Conservation (phyloP, 2,113 vertebrate genomes). For the Eolophus roseicapilla region DNA sequence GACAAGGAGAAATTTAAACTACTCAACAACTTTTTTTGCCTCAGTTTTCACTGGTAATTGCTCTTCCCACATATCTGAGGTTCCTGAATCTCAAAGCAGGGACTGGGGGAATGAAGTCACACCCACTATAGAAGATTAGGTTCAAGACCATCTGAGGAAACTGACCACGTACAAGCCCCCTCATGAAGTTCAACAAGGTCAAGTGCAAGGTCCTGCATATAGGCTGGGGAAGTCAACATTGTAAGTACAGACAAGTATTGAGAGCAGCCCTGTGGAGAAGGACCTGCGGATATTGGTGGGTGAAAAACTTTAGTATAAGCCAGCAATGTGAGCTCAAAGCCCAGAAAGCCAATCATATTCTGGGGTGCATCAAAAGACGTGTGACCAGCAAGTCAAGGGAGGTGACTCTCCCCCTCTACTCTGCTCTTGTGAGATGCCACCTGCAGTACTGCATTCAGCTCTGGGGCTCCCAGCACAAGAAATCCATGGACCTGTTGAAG, state of each 20-base stretch:
- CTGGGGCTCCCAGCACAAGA: background rate
- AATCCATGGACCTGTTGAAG: background rate
- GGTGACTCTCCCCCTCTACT: background rate
- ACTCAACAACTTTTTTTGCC: background rate
- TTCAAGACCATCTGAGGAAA: background rate
- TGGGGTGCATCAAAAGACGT: background rate
- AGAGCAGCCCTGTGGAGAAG: background rate
- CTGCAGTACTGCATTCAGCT: background rate
- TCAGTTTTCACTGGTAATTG: background rate
- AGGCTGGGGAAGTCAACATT: too few species aligned
- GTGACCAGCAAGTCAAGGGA: accelerated
- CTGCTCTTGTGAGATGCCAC: background rate
- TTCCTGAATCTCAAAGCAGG: background rate
- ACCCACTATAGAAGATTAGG: background rate
- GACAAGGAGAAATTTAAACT: background rate
- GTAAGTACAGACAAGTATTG: background rate
- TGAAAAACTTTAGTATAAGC: background rate
- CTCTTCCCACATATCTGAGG: background rate
- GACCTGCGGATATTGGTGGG: accelerated
- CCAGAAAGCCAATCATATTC: accelerated
- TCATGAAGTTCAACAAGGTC: background rate
- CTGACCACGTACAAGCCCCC: background rate
- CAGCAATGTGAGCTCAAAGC: accelerated
- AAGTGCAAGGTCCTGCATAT: background rate
- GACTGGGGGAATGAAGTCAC: background rate